These are phyloP conservation scores for Scarus forsteni DNA, from an alignment of 2,797 vertebrate species.

Conservation along the genomic window DNA sequence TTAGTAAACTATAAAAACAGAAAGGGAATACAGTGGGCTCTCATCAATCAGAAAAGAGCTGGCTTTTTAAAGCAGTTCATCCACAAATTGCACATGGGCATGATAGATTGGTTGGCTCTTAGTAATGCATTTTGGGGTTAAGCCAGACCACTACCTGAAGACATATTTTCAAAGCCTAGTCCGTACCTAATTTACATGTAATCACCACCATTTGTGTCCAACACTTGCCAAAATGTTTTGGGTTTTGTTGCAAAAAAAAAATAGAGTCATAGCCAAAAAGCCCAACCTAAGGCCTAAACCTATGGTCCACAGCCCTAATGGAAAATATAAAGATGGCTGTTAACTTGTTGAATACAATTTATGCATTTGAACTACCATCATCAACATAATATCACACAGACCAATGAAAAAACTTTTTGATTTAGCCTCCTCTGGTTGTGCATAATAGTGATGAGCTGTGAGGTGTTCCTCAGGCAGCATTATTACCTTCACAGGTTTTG, in stretches of 20 bases:
- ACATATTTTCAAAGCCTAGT: too few species aligned
- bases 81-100: too few species aligned
- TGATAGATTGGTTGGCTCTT: too few species aligned
- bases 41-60: too few species aligned
- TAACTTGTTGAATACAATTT: background rate
- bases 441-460: background rate
- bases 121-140: too few species aligned
- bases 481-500: slow-evolving; percentile 81
- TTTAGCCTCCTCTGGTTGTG: slow-evolving; percentile 2
- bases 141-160: too few species aligned
- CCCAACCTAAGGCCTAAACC: background rate
- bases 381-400: background rate
- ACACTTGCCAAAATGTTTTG: too few species aligned
- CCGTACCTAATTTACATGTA: too few species aligned
- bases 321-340: background rate
- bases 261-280: background rate
- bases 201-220: too few species aligned
- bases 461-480: slow-evolving; percentile 38
- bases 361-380: background rate
- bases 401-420: background rate
- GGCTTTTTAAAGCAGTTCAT: too few species aligned
- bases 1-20: too few species aligned
- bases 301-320: background rate
- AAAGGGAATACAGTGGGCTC: too few species aligned
- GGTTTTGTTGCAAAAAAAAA: background rate